Evolutionary conservation across 2,113 vertebrate genomes (phyloP).

Genomic region (Lagopus muta): DNA sequence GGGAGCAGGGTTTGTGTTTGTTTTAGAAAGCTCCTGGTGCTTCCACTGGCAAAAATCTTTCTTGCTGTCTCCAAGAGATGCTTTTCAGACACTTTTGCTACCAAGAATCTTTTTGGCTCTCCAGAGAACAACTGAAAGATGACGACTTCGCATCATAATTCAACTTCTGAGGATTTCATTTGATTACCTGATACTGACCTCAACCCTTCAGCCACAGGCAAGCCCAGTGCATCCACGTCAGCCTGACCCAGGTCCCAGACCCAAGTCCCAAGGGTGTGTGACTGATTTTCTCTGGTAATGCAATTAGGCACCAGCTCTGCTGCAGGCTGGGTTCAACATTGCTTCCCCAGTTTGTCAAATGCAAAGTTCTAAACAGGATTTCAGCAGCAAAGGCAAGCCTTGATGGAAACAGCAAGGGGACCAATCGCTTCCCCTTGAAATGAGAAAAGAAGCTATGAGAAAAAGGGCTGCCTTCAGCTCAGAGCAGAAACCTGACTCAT

Average conservation of each 20-base stretch:
- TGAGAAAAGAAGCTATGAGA: neutral
- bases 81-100: neutral
- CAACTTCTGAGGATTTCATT: conserved; percentile 13
- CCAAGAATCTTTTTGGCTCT: neutral
- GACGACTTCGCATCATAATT: neutral
- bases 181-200: neutral
- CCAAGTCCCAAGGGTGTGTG: neutral
- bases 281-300: neutral
- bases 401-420: neutral
- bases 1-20: neutral
- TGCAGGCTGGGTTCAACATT: neutral
- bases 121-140: conserved; percentile 9
- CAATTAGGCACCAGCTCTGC: neutral
- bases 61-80: neutral
- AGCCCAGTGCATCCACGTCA: neutral
- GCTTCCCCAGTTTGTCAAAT: neutral
- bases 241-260: neutral
- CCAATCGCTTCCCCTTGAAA: conserved; percentile 13
- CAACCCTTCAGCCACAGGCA: neutral
- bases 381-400: neutral
- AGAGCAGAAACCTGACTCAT: neutral
- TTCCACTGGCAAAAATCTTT: neutral
- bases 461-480: neutral
- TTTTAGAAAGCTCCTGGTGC: neutral
- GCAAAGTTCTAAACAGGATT: neutral